A percentile compares a stretch with the other conserved stretches of the same genome.
phyloP scores from a whole-genome alignment of 2,888 invertebrate genomes.

The Cheiracanthium punctorium region DNA sequence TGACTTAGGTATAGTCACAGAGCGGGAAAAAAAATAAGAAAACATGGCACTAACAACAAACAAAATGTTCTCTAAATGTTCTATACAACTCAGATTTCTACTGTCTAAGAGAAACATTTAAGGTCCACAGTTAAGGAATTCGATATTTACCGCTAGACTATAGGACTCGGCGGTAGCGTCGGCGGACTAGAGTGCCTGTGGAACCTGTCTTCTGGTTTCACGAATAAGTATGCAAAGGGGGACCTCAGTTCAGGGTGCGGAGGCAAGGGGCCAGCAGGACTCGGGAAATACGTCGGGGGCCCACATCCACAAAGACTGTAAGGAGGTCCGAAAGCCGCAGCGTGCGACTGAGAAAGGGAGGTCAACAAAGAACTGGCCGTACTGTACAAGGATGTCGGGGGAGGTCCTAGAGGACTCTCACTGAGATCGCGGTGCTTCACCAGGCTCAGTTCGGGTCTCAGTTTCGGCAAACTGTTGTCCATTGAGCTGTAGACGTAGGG shows the following conservation, averaged over 20 bases:
- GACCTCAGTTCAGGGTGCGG: slow-evolving; percentile 75
- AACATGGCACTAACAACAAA: neutral
- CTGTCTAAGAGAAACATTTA: slow-evolving; percentile 6
- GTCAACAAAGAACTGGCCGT: slow-evolving; percentile 63
- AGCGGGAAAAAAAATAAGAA: too few species aligned
- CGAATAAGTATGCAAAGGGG: slow-evolving; percentile 76
- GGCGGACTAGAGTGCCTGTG: slow-evolving; percentile 71
- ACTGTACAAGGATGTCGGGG: slow-evolving; percentile 59
- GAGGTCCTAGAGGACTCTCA: slow-evolving; percentile 31
- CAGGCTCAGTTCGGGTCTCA: slow-evolving; percentile 46
- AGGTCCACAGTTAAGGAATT: slow-evolving; percentile 7
- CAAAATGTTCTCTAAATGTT: neutral
- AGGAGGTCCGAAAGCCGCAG: slow-evolving; percentile 58
- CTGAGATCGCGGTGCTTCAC: slow-evolving; percentile 38
- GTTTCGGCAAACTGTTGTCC: slow-evolving; percentile 53
- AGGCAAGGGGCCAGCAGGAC: slow-evolving; percentile 49
- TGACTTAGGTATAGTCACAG: slow-evolving; percentile 18
- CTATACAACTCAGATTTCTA: slow-evolving; percentile 6
- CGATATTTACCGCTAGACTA: slow-evolving; percentile 63
- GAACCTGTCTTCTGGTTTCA: slow-evolving; percentile 76
- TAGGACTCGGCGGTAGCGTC: slow-evolving; percentile 61
- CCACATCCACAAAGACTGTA: slow-evolving; percentile 60
- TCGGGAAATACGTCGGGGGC: slow-evolving; percentile 64
- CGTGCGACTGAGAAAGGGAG: slow-evolving; percentile 55
- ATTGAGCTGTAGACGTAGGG: slow-evolving; percentile 61